phyloP scores from a whole-genome alignment of 1,140 invertebrate genomes.

The Temnothorax nylanderi region DNA sequence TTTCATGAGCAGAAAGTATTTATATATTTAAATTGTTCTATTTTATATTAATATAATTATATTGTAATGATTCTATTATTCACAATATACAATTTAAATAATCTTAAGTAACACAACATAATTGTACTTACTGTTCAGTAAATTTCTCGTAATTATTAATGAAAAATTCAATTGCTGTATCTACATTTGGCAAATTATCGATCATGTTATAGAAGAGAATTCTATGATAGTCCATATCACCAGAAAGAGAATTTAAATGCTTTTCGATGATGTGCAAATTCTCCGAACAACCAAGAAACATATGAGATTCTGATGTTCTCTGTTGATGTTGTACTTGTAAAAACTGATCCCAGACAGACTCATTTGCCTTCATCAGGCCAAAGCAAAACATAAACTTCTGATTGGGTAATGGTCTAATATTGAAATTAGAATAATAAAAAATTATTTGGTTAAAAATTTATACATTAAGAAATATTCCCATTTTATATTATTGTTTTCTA shows the following conservation, averaged over 20 bases:
- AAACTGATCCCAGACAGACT: slow-evolving; percentile 16
- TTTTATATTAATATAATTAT: neutral
- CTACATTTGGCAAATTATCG: neutral
- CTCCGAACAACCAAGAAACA: slow-evolving; percentile 58
- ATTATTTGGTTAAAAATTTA: neutral
- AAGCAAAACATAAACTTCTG: neutral
- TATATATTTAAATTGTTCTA: no score
- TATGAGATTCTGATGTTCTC: neutral
- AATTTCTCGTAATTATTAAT: neutral
- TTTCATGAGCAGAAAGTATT: no score
- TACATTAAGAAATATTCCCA: neutral
- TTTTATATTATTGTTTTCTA: neutral
- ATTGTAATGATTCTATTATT: neutral
- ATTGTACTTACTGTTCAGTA: slow-evolving; percentile 10
- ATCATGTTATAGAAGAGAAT: neutral
- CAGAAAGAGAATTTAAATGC: slow-evolving; percentile 49
- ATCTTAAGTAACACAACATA: neutral
- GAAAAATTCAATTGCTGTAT: slow-evolving; percentile 15
- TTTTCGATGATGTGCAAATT: slow-evolving; percentile 64
- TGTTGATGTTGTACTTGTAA: neutral
- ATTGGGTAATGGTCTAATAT: neutral
- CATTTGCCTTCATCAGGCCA: slow-evolving; percentile 15
- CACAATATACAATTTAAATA: neutral
- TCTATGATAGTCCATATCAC: neutral
- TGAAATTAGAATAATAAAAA: neutral